These are phyloP conservation scores for Baccha elongata DNA, from an alignment of 2,888 invertebrate genomes.

Conservation along the genomic window DNA sequence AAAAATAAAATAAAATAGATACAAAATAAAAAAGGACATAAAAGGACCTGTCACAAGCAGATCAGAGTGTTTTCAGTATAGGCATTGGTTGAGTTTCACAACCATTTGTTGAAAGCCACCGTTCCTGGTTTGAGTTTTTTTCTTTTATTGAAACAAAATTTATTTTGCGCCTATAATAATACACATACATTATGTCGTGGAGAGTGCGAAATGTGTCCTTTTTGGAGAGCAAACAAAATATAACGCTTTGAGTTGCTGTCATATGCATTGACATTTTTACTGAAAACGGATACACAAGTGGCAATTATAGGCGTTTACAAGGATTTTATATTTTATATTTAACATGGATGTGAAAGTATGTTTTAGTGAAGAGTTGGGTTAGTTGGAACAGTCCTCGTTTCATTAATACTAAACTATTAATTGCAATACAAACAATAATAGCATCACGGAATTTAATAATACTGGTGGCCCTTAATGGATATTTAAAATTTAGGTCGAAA, in stretches of 20 bases:
- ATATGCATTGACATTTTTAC: conserved; percentile 65
- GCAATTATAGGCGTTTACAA: conserved; percentile 51
- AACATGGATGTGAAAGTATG: not conserved
- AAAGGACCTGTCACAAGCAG: conserved; percentile 64
- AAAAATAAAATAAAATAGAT: conserved; percentile 1
- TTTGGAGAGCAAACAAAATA: conserved; percentile 50
- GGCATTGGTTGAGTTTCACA: conserved; percentile 9
- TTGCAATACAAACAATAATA: no score
- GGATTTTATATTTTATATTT: conserved; percentile 6
- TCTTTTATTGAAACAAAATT: conserved; percentile 3
- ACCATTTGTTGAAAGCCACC: conserved; percentile 42
- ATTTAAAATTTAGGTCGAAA: no score
- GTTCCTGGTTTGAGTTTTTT: not conserved
- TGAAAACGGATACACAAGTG: conserved; percentile 61
- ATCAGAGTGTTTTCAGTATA: conserved; percentile 13
- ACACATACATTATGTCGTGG: not conserved
- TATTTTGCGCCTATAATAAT: conserved; percentile 28
- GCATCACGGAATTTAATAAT: no score
- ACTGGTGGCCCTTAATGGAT: no score
- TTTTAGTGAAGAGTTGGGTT: no score
- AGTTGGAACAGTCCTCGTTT: no score
- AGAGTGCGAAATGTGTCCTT: conserved; percentile 57
- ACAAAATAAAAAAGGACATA: conserved; percentile 32
- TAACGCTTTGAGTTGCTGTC: conserved; percentile 56
- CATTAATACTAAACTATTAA: no score